Evolutionary conservation across 2,888 invertebrate species (phyloP).

Genomic region (Nymphalis urticae): DNA sequence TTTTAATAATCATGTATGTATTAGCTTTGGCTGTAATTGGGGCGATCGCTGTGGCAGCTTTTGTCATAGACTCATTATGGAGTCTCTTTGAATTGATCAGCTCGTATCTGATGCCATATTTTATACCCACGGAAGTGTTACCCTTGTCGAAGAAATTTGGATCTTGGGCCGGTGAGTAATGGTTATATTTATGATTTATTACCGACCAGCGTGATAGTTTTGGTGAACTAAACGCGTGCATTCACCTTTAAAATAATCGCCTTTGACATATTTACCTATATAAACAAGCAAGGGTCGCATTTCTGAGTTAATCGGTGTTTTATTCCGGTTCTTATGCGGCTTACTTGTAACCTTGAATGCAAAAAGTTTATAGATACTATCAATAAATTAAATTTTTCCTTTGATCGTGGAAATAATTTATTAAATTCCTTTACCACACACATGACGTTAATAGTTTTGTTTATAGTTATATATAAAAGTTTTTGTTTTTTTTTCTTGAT

Average conservation of each 20-base stretch:
- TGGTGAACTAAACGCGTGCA: conserved; percentile 10
- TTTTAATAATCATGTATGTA: conserved; percentile 18
- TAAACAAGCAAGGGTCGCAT: conserved; percentile 19
- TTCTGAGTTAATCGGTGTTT: conserved; percentile 9
- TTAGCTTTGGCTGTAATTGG: conserved; percentile 74
- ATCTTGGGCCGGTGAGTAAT: conserved; percentile 90
- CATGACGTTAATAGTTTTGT: no score
- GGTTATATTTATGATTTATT: conserved; percentile 18
- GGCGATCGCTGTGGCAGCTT: conserved; percentile 68
- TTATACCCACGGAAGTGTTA: conserved; percentile 83
- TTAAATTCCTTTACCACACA: no score
- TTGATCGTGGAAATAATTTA: no score
- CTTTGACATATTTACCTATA: conserved; percentile 21
- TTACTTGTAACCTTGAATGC: conserved; percentile 12
- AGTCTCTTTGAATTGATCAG: conserved; percentile 81
- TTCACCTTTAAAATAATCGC: conserved; percentile 22
- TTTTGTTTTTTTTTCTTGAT: no score
- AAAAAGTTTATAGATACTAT: background rate
- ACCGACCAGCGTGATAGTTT: background rate
- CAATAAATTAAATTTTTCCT: no score
- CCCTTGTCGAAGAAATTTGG: conserved; percentile 86
- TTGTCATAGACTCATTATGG: conserved; percentile 83
- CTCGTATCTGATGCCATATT: conserved; percentile 84
- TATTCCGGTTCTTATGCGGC: conserved; percentile 12
- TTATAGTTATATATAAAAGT: no score